These are phyloP conservation scores for Drosophila rhopaloa DNA, from an alignment of 1,140 invertebrate genomes.

Conservation along the genomic window DNA sequence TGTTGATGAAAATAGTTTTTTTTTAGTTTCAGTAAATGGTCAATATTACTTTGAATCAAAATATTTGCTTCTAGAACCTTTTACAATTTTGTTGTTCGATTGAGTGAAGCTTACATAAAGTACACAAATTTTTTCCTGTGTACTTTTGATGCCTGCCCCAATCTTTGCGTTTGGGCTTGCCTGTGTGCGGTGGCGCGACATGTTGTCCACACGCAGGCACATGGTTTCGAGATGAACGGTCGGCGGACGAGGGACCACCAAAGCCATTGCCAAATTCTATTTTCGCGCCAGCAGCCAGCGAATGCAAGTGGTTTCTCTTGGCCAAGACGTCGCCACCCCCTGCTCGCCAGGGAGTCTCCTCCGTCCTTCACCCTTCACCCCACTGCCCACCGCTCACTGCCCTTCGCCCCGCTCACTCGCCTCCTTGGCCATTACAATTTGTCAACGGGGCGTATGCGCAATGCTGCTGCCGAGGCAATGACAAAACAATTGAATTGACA, in stretches of 20 bases:
- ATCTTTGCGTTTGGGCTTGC: slow-evolving; percentile 5
- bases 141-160: slow-evolving; percentile 44
- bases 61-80: too few relatives aligned
- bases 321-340: slow-evolving; percentile 28
- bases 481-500: slow-evolving; percentile 46
- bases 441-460: slow-evolving; percentile 66
- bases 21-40: too few relatives aligned
- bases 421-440: slow-evolving; percentile 54
- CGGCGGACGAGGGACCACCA: slow-evolving; percentile 36
- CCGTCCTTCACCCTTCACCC: slow-evolving; percentile 5
- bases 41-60: too few relatives aligned
- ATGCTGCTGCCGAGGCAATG: slow-evolving; percentile 23
- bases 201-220: slow-evolving; percentile 72
- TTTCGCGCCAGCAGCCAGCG: slow-evolving; percentile 53
- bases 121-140: neutral
- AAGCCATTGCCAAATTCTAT: slow-evolving; percentile 82
- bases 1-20: too few relatives aligned
- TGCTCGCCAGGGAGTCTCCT: slow-evolving; percentile 1
- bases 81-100: too few relatives aligned
- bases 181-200: slow-evolving; percentile 63
- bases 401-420: slow-evolving; percentile 11
- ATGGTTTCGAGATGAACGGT: slow-evolving; percentile 22
- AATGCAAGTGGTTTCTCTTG: slow-evolving; percentile 68
- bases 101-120: too few relatives aligned
- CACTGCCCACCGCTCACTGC: neutral